These are phyloP conservation scores for Rhabdophis nuchalis DNA, from an alignment of 2,797 vertebrate species.

Conservation along the genomic window DNA sequence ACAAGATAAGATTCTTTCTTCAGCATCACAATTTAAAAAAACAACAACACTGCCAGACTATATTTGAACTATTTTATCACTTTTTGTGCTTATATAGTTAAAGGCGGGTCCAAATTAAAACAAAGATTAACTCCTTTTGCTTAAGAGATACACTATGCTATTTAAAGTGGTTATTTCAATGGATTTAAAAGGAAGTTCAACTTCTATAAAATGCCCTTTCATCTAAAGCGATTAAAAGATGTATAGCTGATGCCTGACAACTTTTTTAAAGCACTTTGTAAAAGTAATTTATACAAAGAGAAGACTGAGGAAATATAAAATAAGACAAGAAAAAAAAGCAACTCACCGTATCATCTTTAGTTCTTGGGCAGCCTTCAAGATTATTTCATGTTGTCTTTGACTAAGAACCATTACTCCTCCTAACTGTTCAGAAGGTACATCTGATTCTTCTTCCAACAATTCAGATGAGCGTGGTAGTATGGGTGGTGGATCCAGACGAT, in stretches of 20 bases:
- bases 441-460: conserved; percentile 71
- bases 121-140: not conserved
- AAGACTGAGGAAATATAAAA: not conserved
- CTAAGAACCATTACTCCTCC: conserved; percentile 91
- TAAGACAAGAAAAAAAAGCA: conserved; percentile 30
- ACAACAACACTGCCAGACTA: not conserved
- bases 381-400: conserved; percentile 97
- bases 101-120: not conserved
- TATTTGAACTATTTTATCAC: not conserved
- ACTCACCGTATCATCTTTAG: conserved; percentile 95
- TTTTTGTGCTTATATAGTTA: not conserved
- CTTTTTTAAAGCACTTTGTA: conserved; percentile 11
- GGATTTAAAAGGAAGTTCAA: not conserved
- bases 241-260: conserved; percentile 6
- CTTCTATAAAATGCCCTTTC: not conserved
- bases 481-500: conserved; percentile 63
- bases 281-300: not conserved
- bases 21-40: not conserved
- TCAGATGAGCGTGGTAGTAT: conserved; percentile 67
- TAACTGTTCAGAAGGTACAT: conserved; percentile 75
- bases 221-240: not conserved
- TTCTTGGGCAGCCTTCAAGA: conserved; percentile 97
- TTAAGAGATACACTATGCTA: not conserved
- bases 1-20: not conserved
- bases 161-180: not conserved